These are phyloP conservation scores for Formicarius rufipectus DNA, from an alignment of 2,113 vertebrate genomes.

Conservation along the genomic window DNA sequence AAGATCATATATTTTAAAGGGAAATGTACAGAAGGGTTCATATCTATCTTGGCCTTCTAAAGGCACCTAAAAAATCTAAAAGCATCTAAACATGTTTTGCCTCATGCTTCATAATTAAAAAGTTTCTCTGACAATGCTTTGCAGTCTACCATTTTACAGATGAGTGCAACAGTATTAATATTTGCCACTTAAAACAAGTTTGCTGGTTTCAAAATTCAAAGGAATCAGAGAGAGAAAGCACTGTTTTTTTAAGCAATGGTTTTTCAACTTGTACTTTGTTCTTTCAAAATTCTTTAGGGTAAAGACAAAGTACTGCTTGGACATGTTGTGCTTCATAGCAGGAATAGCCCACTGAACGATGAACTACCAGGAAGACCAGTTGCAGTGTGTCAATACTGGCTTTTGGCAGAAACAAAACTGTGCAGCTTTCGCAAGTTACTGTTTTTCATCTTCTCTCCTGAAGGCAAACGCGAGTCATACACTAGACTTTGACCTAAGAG, in stretches of 20 bases:
- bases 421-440: neutral
- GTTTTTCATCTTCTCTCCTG: neutral
- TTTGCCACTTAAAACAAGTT: fast-evolving
- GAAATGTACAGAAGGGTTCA: neutral
- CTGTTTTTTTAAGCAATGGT: neutral
- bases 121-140: neutral
- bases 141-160: neutral
- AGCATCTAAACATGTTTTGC: too few species aligned
- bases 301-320: constrained; percentile 61
- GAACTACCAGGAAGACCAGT: neutral
- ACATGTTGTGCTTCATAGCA: constrained; percentile 67
- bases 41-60: neutral
- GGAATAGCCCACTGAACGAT: constrained; percentile 46
- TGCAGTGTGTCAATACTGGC: neutral
- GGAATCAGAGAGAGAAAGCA: neutral
- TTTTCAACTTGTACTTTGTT: neutral
- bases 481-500: neutral
- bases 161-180: neutral
- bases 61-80: too few species aligned
- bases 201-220: neutral
- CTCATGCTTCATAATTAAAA: neutral
- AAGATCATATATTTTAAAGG: neutral
- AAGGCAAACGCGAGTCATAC: neutral
- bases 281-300: neutral
- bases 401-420: neutral